Evolutionary conservation across 2,113 vertebrate genomes (phyloP).

Genomic region (Vulpes vulpes): DNA sequence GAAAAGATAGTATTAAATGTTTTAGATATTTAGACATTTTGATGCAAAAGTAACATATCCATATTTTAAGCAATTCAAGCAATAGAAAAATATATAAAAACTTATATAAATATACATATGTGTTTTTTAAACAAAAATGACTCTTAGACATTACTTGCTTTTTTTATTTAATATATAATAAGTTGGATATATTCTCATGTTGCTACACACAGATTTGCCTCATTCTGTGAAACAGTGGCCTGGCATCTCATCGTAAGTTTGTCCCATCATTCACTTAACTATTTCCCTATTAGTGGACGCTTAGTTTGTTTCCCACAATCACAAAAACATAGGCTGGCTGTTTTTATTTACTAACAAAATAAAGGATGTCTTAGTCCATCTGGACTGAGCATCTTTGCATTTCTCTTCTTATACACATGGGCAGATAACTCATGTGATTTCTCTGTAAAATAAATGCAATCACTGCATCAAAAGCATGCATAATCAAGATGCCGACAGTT

Average conservation of each 20-base stretch:
- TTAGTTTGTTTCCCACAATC: background rate
- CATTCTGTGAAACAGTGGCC: background rate
- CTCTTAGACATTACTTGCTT: background rate
- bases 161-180: constrained; percentile 23
- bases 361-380: no score
- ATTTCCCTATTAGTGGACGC: background rate
- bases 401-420: background rate
- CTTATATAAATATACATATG: background rate
- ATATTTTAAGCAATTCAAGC: constrained; percentile 40
- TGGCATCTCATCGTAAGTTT: background rate
- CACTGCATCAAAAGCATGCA: background rate
- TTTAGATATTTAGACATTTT: constrained; percentile 35
- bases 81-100: background rate
- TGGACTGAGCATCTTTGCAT: background rate
- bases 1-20: constrained; percentile 19
- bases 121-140: constrained; percentile 19
- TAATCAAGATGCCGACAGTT: background rate
- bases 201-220: background rate
- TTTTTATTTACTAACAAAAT: no score
- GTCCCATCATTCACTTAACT: background rate
- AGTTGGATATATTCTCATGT: background rate
- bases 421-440: background rate
- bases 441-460: background rate
- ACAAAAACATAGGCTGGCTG: background rate
- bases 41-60: background rate